Evolutionary conservation across 1,140 invertebrate species (phyloP).

Genomic region (Rhopalosiphum padi): DNA sequence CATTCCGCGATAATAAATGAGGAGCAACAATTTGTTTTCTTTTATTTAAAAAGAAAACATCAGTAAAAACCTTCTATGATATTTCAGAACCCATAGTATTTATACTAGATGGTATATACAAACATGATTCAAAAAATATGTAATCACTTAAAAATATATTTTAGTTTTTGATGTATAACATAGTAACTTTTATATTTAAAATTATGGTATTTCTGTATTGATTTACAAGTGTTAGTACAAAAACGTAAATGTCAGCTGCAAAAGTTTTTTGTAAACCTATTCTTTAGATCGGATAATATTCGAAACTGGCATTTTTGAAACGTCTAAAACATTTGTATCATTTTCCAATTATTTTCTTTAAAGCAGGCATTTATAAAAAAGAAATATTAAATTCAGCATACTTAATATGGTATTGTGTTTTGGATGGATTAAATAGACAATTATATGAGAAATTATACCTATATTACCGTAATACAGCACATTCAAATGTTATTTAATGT

Average conservation of each 20-base stretch:
- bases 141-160: constrained; percentile 14
- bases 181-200: background rate
- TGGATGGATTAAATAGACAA: background rate
- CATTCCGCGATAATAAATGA: background rate
- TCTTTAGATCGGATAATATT: background rate
- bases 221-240: background rate
- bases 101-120: background rate
- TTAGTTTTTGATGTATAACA: background rate
- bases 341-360: background rate
- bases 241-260: background rate
- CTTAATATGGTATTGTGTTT: background rate
- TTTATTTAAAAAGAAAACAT: background rate
- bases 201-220: background rate
- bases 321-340: background rate
- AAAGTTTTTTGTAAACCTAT: background rate
- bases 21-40: background rate
- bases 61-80: background rate
- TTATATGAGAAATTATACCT: background rate
- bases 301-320: background rate
- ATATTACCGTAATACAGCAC: too few species aligned
- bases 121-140: background rate
- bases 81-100: background rate
- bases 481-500: background rate
- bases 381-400: background rate
- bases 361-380: background rate